Evolutionary conservation across 2,113 vertebrate species (phyloP).

Genomic region (Pogona vitticeps): DNA sequence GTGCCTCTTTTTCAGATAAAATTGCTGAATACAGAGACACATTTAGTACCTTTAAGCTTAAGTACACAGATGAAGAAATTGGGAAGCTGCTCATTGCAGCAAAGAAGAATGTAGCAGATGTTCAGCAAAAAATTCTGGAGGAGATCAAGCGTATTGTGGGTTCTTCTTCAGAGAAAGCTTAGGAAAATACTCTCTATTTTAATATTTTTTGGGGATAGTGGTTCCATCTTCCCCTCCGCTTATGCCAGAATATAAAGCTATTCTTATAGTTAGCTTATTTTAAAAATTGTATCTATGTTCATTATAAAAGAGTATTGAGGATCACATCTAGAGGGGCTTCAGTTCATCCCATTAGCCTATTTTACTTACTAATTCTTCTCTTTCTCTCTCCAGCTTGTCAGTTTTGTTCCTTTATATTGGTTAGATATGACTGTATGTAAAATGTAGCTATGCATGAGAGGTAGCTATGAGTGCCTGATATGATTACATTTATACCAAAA

Average conservation of each 20-base stretch:
- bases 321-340: too few relatives aligned
- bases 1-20: constrained; percentile 5
- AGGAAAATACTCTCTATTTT: background rate
- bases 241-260: too few relatives aligned
- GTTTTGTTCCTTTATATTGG: background rate
- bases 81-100: background rate
- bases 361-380: too few relatives aligned
- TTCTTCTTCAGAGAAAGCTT: background rate
- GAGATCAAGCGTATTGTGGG: constrained; percentile 18
- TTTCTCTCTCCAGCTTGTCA: too few relatives aligned
- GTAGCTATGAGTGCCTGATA: background rate
- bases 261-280: too few relatives aligned
- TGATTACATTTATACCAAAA: background rate
- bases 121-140: constrained; percentile 16
- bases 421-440: background rate
- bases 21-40: background rate
- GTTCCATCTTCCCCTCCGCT: background rate
- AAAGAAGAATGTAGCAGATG: constrained; percentile 2
- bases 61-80: constrained; percentile 7
- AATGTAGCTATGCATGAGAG: background rate
- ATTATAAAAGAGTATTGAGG: too few relatives aligned
- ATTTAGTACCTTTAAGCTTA: constrained; percentile 17
- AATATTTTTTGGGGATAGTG: background rate
- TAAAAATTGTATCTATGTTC: too few relatives aligned
- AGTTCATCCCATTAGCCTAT: too few relatives aligned